phyloP scores from a whole-genome alignment of 2,797 vertebrate genomes.

The Denticeps clupeoides region DNA sequence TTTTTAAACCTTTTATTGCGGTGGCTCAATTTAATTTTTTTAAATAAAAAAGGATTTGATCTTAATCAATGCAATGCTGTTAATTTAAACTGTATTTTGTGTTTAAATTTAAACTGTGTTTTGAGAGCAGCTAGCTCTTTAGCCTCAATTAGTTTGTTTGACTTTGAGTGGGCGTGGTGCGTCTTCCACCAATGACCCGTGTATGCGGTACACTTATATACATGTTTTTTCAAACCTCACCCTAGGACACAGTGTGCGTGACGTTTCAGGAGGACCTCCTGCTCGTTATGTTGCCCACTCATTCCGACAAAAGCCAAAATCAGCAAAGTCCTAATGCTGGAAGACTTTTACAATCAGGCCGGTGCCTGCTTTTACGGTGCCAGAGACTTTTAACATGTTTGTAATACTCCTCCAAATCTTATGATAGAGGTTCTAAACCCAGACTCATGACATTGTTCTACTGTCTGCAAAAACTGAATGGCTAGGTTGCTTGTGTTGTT shows the following conservation, averaged over 20 bases:
- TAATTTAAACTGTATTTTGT: too few relatives aligned
- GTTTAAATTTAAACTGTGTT: not conserved
- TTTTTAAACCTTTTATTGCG: too few relatives aligned
- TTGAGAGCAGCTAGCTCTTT: slow-evolving; percentile 7
- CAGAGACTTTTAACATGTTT: slow-evolving; percentile 29
- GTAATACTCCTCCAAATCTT: slow-evolving; percentile 22
- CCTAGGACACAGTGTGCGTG: slow-evolving; percentile 19
- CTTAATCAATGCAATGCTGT: too few relatives aligned
- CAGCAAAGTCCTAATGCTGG: slow-evolving; percentile 21
- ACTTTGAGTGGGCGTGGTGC: slow-evolving; percentile 3
- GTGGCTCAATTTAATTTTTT: too few relatives aligned
- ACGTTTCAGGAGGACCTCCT: slow-evolving; percentile 15
- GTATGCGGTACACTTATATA: slow-evolving; percentile 15
- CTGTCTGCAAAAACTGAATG: too few relatives aligned
- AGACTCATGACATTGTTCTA: slow-evolving; percentile 14
- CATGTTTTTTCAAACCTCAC: slow-evolving; percentile 4
- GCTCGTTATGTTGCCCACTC: slow-evolving; percentile 23
- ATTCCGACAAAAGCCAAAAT: slow-evolving; percentile 28
- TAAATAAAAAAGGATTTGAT: too few relatives aligned
- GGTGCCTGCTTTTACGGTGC: slow-evolving; percentile 31
- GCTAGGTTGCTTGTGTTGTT: too few relatives aligned
- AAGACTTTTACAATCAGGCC: slow-evolving; percentile 21
- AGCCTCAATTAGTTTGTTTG: slow-evolving; percentile 3
- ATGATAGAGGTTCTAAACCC: slow-evolving; percentile 16
- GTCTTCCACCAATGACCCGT: slow-evolving; percentile 3